phyloP scores from a whole-genome alignment of 1,140 invertebrate genomes.

The Ceratina australensis region DNA sequence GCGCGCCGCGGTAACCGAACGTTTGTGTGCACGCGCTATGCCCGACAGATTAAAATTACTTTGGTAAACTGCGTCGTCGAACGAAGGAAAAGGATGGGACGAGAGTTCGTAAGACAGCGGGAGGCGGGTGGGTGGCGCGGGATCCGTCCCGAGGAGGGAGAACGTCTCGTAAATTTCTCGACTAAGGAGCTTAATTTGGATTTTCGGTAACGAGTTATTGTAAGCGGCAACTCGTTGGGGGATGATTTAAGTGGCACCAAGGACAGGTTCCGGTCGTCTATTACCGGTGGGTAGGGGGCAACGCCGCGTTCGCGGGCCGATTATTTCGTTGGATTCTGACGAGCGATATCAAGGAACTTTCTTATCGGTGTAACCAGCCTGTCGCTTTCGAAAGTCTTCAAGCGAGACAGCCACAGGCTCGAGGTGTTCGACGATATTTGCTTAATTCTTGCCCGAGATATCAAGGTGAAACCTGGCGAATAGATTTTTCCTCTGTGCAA shows the following conservation, averaged over 20 bases:
- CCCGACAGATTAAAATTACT: slow-evolving; percentile 79
- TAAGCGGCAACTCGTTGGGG: slow-evolving; percentile 70
- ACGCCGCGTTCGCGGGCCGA: slow-evolving; percentile 13
- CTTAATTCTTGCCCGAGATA: slow-evolving; percentile 5
- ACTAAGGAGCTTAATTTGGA: slow-evolving; percentile 80
- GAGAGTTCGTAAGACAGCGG: slow-evolving; percentile 10
- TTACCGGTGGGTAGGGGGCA: slow-evolving; percentile 50
- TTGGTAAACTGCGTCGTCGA: slow-evolving; percentile 69
- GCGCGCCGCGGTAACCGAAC: slow-evolving; percentile 24
- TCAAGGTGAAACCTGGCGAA: neutral
- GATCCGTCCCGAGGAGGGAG: slow-evolving; percentile 39
- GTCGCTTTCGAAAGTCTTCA: slow-evolving; percentile 29
- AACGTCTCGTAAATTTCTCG: slow-evolving; percentile 78
- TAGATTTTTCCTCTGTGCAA: neutral
- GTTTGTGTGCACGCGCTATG: slow-evolving; percentile 51
- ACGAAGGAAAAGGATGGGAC: slow-evolving; percentile 36
- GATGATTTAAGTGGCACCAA: slow-evolving; percentile 66
- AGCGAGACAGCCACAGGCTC: too few species aligned
- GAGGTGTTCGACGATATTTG: neutral
- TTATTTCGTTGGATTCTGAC: slow-evolving; percentile 54
- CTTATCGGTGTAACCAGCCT: slow-evolving; percentile 37
- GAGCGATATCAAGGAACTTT: slow-evolving; percentile 52
- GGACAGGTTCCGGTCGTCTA: slow-evolving; percentile 61
- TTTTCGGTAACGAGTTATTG: slow-evolving; percentile 79
- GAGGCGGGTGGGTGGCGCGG: slow-evolving; percentile 32